Evolutionary conservation across 2,113 vertebrate species (phyloP), one percentile per base, ranked within the genome.

Genomic region (Burhinus bistriatus): DNA sequence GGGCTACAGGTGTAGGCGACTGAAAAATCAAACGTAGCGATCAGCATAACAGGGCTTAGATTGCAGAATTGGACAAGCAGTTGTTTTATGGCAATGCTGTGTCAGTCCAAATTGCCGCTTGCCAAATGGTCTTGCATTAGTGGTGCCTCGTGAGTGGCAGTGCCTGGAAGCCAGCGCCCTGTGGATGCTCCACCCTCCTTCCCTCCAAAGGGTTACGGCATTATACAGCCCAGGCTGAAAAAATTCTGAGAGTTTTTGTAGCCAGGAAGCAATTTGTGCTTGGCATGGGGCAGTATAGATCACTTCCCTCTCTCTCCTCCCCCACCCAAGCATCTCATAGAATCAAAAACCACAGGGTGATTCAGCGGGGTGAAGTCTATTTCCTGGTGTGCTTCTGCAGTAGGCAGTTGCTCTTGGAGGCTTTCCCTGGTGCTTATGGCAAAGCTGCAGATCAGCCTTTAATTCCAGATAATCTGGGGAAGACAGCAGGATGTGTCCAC

Each of bases 261-360:
- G 75, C 71, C 84, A 70, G n/a, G 75, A 88, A 88, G 94, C 73
- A 87, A 89, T 95, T 89, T 95, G 72, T 61, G 44, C 87, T 96
- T 95, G 82, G 82, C 83, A 75, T n/a, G 9, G 87, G 89, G 71
- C 68, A 69, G 49, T 11, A 38, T 29, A 55, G 70, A 23, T 49
- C 64, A 83, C 87, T 96, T 97, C 82, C 87, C 89, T 70, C 81
- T 71, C 49, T 76, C 65, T 93, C 71, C 55, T 94, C 78, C 89
- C 82, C 66, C 81, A 82, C 38, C 61, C n/a, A 32, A 42, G 40
- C 22, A 20, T 72, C 66, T 92, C 1, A 0, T 30, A 82, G 78
- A 52, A 80, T 69, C 62, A 83, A 77, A 94, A 95, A 88, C 93
- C 93, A 72, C 87, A 90, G 94, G 25, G 49, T 79, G 95, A 89